Evolutionary conservation across 2,113 vertebrate genomes (phyloP).

Genomic region (Melospiza georgiana): DNA sequence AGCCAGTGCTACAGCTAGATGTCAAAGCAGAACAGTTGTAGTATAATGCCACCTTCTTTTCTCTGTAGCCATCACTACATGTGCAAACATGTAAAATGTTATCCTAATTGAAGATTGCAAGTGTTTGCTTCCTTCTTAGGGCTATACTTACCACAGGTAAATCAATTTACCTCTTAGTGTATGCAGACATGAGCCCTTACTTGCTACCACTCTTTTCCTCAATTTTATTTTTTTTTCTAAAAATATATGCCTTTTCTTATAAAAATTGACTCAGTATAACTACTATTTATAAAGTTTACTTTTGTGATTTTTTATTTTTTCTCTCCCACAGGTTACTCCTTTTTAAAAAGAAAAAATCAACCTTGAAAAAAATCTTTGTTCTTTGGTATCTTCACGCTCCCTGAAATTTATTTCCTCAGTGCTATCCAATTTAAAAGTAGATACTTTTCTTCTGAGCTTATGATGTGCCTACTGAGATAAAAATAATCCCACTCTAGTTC

Average conservation of each 20-base stretch:
- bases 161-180: neutral
- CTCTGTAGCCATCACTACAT: neutral
- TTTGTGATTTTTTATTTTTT: neutral
- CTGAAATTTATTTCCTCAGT: neutral
- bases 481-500: conserved; percentile 8
- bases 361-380: neutral
- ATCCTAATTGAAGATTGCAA: neutral
- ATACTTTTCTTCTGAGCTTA: neutral
- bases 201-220: neutral
- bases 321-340: neutral
- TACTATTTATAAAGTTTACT: neutral
- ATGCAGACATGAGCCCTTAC: neutral
- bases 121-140: neutral
- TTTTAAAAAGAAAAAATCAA: neutral
- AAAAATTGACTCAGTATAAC: neutral
- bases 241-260: neutral
- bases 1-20: neutral
- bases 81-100: neutral
- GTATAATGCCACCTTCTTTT: neutral
- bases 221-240: neutral
- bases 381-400: neutral
- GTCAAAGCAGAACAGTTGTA: neutral
- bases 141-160: neutral
- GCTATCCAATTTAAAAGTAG: neutral
- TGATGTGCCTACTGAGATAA: conserved; percentile 15